Evolutionary conservation across 64 coral and sea anemone species (phyloP).

Genomic region (Acropora yongei): DNA sequence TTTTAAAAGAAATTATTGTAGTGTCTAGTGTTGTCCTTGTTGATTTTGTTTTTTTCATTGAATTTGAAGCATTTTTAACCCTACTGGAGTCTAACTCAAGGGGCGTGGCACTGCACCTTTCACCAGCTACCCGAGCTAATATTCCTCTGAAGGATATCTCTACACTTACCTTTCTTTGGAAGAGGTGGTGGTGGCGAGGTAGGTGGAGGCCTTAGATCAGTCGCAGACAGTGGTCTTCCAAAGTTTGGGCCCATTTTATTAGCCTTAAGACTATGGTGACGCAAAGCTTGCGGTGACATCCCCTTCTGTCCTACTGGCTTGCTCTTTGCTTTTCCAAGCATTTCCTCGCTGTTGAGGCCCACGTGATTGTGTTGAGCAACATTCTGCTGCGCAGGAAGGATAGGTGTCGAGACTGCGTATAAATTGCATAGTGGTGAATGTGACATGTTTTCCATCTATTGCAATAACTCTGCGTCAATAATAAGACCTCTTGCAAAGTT

Average conservation of each 20-base stretch:
- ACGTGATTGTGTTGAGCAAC: background rate
- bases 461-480: constrained; percentile 11
- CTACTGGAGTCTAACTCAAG: no score
- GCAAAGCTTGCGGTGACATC: background rate
- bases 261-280: background rate
- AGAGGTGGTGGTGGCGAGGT: constrained; percentile 46
- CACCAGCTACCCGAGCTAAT: no score
- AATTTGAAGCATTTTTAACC: no score
- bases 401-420: constrained; percentile 25
- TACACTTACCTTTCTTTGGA: constrained; percentile 63
- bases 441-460: constrained; percentile 21
- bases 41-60: no score
- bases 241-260: background rate
- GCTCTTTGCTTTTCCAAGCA: background rate
- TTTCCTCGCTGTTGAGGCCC: background rate
- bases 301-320: background rate
- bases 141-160: background rate
- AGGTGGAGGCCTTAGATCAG: constrained; percentile 69
- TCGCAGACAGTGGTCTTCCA: constrained; percentile 63
- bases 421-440: constrained; percentile 16
- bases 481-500: constrained; percentile 31
- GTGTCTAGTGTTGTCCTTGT: no score
- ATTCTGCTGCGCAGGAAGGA: background rate
- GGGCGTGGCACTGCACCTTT: no score
- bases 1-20: no score